Evolutionary conservation across 1,140 invertebrate genomes (phyloP), one percentile per base, ranked within the genome.

Genomic region (Philaenus spumarius): DNA sequence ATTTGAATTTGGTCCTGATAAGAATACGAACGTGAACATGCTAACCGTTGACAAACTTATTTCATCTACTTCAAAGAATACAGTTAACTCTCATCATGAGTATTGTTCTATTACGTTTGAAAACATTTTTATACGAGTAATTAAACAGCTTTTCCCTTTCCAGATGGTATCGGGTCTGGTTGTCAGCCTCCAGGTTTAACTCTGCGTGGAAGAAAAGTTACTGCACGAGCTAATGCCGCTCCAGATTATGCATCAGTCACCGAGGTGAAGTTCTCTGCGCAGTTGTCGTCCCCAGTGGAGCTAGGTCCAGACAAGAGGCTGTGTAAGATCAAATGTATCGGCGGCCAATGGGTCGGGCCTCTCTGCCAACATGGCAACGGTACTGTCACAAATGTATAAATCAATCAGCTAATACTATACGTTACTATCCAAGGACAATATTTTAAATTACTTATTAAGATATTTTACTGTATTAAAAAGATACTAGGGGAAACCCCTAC

Each of bases 281-380:
- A 62, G 22, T 39, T 69, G 0, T 47, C 55, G 1, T 51, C 65
- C 1, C 61, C 59, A 11, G 82, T 6, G 71, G 84, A 48, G 79
- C 87, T 63, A 80, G 82, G 15, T 80, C 80, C 82, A 57, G 82
- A 85, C 69, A 76, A 78, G 55, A 71, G 85, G 17, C 77, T 87
- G 2, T 90, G 87, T 71, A 90, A 89, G 70, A 86, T 90, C 52
- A 87, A 88, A 71, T 89, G 87, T 65, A 81, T 89, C 42, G 83
- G 83, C 64, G 86, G 86, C 40, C 81, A 85, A 66, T 89, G 87
- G 87, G 83, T 88, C 39, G 87, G 87, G 12, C 87, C 87, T 20
- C 69, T 86, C 17, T 86, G 84, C 66, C 78, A 78, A 51, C 71
- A 74, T 24, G 69, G 77, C 54, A 69, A 75, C 68, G 78, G 78